Evolutionary conservation across 1,140 invertebrate genomes (phyloP).

Genomic region (Pseudomyrmex pallidus): DNA sequence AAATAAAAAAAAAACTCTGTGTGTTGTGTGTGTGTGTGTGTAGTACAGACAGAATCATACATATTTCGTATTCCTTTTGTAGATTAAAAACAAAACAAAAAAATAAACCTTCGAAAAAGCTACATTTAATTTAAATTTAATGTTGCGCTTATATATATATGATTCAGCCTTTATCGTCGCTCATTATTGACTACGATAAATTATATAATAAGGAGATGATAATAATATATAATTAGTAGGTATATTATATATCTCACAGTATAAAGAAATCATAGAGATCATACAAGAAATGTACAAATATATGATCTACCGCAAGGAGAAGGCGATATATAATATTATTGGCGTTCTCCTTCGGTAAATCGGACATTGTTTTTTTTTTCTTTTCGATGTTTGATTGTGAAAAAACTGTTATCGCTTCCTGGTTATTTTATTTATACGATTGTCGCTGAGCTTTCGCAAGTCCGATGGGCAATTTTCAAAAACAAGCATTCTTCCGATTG

Average conservation of each 20-base stretch:
- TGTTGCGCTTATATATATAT: slow-evolving; percentile 48
- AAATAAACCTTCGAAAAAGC: too few species aligned
- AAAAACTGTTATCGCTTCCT: slow-evolving; percentile 72
- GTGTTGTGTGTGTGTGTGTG: slow-evolving; percentile 29
- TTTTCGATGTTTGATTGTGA: slow-evolving; percentile 79
- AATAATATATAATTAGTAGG: slow-evolving; percentile 68
- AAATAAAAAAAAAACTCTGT: slow-evolving; percentile 74
- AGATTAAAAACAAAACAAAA: too few species aligned
- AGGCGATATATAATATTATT: slow-evolving; percentile 39
- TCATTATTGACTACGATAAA: slow-evolving; percentile 70
- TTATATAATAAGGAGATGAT: slow-evolving; percentile 63
- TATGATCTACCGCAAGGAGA: slow-evolving; percentile 69
- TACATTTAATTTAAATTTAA: slow-evolving; percentile 9
- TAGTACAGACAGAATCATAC: slow-evolving; percentile 40
- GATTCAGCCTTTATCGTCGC: slow-evolving; percentile 62
- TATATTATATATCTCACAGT: slow-evolving; percentile 71
- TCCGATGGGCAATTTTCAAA: slow-evolving; percentile 70
- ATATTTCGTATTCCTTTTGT: not conserved
- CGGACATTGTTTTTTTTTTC: slow-evolving; percentile 9
- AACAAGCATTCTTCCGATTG: slow-evolving; percentile 29
- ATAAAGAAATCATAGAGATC: slow-evolving; percentile 78
- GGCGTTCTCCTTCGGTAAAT: slow-evolving; percentile 73
- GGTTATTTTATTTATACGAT: slow-evolving; percentile 72
- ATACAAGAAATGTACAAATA: slow-evolving; percentile 76
- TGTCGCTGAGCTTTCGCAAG: slow-evolving; percentile 76